Conservation (phyloP, 2,113 vertebrate genomes). For the Pseudolaguvia tuberculata region DNA sequence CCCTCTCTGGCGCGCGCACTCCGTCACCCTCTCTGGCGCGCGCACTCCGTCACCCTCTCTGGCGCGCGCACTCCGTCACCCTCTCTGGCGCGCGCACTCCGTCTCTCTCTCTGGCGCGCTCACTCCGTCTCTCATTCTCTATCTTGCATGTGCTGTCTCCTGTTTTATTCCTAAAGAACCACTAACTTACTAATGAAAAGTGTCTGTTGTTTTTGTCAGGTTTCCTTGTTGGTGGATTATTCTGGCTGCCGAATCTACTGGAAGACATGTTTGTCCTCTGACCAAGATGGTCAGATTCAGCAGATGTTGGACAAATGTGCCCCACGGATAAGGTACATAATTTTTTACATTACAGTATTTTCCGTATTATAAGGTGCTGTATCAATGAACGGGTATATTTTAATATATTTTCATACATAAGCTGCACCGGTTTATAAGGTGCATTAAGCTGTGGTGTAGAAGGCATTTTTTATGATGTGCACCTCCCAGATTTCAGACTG, state of each 20-base stretch:
- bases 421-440: no score
- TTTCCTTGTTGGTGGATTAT: constrained; percentile 71
- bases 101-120: background rate
- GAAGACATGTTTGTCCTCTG: constrained; percentile 58
- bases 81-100: constrained; percentile 45
- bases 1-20: background rate
- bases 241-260: constrained; percentile 77
- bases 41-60: no score
- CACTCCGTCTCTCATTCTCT: background rate
- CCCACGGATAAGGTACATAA: constrained; percentile 67
- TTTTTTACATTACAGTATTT: no score
- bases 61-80: no score
- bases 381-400: no score
- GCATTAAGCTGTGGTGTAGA: no score
- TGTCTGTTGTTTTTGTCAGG: constrained; percentile 57
- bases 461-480: no score
- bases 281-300: constrained; percentile 56
- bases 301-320: constrained; percentile 61
- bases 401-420: no score
- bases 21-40: background rate
- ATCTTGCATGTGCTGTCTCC: no score
- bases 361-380: no score
- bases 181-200: background rate
- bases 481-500: no score
- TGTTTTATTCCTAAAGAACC: background rate